Evolutionary conservation across 2,888 invertebrate species (phyloP).

Genomic region (Dryocosmus kuriphilus): DNA sequence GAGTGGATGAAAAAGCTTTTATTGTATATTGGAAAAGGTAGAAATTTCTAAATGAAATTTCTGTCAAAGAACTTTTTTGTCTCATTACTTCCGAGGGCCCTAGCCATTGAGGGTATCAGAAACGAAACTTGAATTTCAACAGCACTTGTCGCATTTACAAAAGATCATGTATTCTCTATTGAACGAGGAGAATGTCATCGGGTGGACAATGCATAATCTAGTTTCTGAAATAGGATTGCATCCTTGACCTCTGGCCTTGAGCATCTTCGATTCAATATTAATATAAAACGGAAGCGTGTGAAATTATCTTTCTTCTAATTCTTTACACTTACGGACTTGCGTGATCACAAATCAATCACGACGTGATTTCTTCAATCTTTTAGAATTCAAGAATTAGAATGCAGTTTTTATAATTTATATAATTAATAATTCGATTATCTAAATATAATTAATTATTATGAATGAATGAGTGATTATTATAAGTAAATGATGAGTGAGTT

Average conservation of each 20-base stretch:
- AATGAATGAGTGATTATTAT: too few species aligned
- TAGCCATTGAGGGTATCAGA: conserved; percentile 37
- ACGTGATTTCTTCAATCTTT: too few species aligned
- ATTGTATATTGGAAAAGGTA: neutral
- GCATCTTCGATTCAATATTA: conserved; percentile 18
- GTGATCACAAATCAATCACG: neutral
- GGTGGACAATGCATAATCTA: conserved; percentile 15
- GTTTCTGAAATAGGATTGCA: conserved; percentile 35
- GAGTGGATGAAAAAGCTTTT: neutral
- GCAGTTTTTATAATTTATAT: too few species aligned
- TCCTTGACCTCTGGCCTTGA: conserved; percentile 20
- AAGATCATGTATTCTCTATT: conserved; percentile 21
- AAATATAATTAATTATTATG: too few species aligned
- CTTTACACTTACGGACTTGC: neutral
- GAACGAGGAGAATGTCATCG: conserved; percentile 10
- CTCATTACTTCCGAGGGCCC: conserved; percentile 37
- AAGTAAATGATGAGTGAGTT: too few species aligned
- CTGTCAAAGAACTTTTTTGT: neutral
- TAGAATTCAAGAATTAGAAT: too few species aligned
- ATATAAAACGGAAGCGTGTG: neutral
- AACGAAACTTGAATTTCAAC: conserved; percentile 15
- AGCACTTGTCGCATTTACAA: conserved; percentile 17
- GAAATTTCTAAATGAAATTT: neutral
- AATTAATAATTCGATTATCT: too few species aligned
- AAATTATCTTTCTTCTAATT: neutral